phyloP scores from a whole-genome alignment of 2,113 vertebrate genomes.

The Leptobrachium leishanense region DNA sequence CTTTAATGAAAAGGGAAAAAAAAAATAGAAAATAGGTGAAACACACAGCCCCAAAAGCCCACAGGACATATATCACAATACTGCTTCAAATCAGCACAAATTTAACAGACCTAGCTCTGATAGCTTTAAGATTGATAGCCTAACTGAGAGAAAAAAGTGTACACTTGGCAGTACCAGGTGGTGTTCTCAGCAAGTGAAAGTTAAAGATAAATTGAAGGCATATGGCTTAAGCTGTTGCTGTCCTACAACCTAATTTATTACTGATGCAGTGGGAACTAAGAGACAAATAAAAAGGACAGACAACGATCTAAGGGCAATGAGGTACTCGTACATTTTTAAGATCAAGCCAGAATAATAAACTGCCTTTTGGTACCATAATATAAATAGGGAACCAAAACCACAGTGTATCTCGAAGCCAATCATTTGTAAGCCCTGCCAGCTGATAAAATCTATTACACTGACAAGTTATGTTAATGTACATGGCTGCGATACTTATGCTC shows the following conservation, averaged over 20 bases:
- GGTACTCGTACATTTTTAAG: slow-evolving; percentile 47
- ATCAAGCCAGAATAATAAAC: slow-evolving; percentile 46
- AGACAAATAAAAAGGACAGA: slow-evolving; percentile 50
- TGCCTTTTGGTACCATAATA: slow-evolving; percentile 19
- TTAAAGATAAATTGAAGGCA: slow-evolving; percentile 44
- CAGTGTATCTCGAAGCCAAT: slow-evolving; percentile 15
- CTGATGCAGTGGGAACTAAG: slow-evolving; percentile 27
- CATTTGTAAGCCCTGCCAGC: slow-evolving; percentile 20
- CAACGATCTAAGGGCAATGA: slow-evolving; percentile 48
- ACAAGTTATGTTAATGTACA: slow-evolving; percentile 38
- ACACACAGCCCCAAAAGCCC: slow-evolving; percentile 15
- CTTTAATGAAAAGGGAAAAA: slow-evolving; percentile 22
- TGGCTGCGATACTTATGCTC: slow-evolving; percentile 7
- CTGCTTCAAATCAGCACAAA: slow-evolving; percentile 47
- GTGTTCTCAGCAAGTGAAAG: slow-evolving; percentile 35
- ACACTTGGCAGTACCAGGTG: slow-evolving; percentile 47
- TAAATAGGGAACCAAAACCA: slow-evolving; percentile 38
- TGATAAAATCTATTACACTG: slow-evolving; percentile 33
- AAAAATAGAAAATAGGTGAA: slow-evolving; percentile 19
- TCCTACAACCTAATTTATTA: slow-evolving; percentile 32
- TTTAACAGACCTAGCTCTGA: slow-evolving; percentile 12
- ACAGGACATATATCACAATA: slow-evolving; percentile 37
- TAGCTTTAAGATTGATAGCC: slow-evolving; percentile 36
- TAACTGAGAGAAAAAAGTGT: slow-evolving; percentile 38
- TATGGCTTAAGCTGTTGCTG: slow-evolving; percentile 38